Percentiles rank a stretch among this genome's conserved stretches.
These are phyloP conservation scores for Terrapene triunguis DNA, from an alignment of 2,113 vertebrate genomes.

Conservation along the genomic window DNA sequence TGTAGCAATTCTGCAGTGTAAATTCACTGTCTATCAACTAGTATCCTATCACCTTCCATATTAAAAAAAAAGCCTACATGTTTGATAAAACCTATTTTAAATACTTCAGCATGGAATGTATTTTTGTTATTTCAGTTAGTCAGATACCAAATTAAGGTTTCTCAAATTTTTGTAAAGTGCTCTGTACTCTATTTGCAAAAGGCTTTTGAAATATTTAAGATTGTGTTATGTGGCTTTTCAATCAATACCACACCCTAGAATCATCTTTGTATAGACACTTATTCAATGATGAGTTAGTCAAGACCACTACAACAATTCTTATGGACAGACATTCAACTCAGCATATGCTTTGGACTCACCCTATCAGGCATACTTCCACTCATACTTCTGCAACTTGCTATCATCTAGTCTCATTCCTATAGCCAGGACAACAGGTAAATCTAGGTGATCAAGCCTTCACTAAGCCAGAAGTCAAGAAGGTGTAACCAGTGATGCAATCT, in stretches of 20 bases:
- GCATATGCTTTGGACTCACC: not conserved
- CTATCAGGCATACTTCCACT: not conserved
- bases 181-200: not conserved
- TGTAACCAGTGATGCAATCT: not conserved
- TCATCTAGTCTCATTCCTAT: not conserved
- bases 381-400: not conserved
- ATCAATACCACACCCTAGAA: not conserved
- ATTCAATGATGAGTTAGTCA: not conserved
- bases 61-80: not conserved
- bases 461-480: not conserved
- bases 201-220: not conserved
- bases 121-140: not conserved
- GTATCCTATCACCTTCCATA: not conserved
- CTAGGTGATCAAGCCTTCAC: not conserved
- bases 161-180: not conserved
- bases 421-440: not conserved
- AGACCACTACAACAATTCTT: not conserved
- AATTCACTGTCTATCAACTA: not conserved
- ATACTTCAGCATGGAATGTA: not conserved
- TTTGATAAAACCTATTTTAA: slow-evolving; percentile 8
- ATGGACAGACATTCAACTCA: not conserved
- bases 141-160: not conserved
- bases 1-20: not conserved
- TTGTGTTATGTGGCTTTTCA: not conserved
- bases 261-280: not conserved